Evolutionary conservation across 2,888 invertebrate genomes (phyloP).

Genomic region (Aricia artaxerxes): DNA sequence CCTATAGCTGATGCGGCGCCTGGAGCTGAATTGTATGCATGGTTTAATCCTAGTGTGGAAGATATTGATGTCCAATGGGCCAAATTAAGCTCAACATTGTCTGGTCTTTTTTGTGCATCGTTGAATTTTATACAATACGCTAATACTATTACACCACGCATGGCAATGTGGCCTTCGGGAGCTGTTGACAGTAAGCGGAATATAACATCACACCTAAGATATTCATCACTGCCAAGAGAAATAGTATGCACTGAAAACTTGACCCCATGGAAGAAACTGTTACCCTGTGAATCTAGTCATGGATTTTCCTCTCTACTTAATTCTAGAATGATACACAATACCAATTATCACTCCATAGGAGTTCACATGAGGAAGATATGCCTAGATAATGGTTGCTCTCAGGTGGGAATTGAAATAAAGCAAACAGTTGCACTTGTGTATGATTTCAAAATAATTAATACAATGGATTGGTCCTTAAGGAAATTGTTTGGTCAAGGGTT

Average conservation of each 20-base stretch:
- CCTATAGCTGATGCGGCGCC: conserved; percentile 93
- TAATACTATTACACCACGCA: conserved; percentile 91
- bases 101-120: conserved; percentile 97
- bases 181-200: conserved; percentile 72
- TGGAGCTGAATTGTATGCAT: conserved; percentile 96
- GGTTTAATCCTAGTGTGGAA: conserved; percentile 87
- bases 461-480: conserved; percentile 91
- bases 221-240: conserved; percentile 96
- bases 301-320: conserved; percentile 94
- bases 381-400: conserved; percentile 77
- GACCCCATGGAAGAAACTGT: conserved; percentile 98
- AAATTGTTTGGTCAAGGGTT: conserved; percentile 93
- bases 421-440: conserved; percentile 94
- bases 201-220: conserved; percentile 82
- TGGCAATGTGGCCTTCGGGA: conserved; percentile 89
- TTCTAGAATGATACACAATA: conserved; percentile 94
- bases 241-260: conserved; percentile 99
- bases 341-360: conserved; percentile 94
- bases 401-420: conserved; percentile 87
- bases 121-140: conserved; percentile 94
- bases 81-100: conserved; percentile 92
- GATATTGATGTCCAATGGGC: conserved; percentile 93
- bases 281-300: conserved; percentile 95
- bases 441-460: conserved; percentile 85
- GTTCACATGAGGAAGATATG: conserved; percentile 92